Evolutionary conservation across 2,113 vertebrate genomes (phyloP).

Genomic region (Prochilodus magdalenae): DNA sequence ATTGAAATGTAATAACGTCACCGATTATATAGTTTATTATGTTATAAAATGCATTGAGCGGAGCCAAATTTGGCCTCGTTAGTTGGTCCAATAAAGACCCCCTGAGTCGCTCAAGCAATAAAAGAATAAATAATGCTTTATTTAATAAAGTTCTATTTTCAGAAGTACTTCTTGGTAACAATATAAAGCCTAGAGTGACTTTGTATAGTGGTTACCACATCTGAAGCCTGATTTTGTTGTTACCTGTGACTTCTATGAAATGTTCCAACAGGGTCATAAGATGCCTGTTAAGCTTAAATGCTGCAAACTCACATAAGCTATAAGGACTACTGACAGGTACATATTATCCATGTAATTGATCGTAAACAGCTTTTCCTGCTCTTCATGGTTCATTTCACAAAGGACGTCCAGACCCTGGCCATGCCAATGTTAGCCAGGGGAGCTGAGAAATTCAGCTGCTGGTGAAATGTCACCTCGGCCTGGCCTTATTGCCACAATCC

Average conservation of each 20-base stretch:
- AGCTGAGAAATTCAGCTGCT: background rate
- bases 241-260: background rate
- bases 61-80: background rate
- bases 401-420: conserved; percentile 32
- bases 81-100: background rate
- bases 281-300: conserved; percentile 1
- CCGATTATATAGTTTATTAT: background rate
- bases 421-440: conserved; percentile 24
- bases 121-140: too few species aligned
- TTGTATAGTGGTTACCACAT: too few species aligned
- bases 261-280: too few species aligned
- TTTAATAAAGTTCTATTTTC: too few species aligned
- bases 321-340: conserved; percentile 44
- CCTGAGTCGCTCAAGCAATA: too few species aligned
- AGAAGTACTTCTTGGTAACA: too few species aligned
- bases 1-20: background rate
- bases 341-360: conserved; percentile 54
- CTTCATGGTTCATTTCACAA: conserved; percentile 40
- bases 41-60: background rate
- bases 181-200: too few species aligned
- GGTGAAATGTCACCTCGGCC: background rate
- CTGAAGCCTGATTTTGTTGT: too few species aligned
- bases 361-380: conserved; percentile 54
- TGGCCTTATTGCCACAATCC: conserved; percentile 3
- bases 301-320: conserved; percentile 29